Base-by-base conservation (phyloP, 2,113 vertebrate species). In the human (Homo sapiens) region DNA sequence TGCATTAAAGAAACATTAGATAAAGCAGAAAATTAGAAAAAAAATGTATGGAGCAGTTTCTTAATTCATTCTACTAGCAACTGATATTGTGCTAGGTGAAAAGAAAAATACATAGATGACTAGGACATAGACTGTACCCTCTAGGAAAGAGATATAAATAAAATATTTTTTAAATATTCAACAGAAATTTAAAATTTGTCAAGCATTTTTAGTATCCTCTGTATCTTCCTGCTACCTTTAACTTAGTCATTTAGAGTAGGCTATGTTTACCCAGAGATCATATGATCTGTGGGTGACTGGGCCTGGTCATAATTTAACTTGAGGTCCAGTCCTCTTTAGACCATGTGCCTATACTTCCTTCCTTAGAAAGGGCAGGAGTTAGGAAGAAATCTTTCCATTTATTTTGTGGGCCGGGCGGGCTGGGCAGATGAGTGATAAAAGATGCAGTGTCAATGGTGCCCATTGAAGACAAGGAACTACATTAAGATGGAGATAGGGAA, bases 311-410 rank as follows among this genome's bases (percentile, higher is more conserved):
- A 45, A 90, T 89, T 97, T 78, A 97, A 75, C 64, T 75, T 68
- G 40, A 94, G 48, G 22, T 91, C 17, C 14, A 85, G 32, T 61
- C 68, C 27, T 94, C 61, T 86, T 86, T 89, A 93, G n/a, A 81
- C 4, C 2, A 5, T 8, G 18, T 52, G 90, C 84, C 59, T 92
- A 59, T 16, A 78, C 12, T 82, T 96, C 32, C 57, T 97, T 89
- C 61, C 70, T 90, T 78, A 75, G 80, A 94, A 73, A 95, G 61
- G 50, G 25, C 12, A 70, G 64, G 23, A 94, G 30, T 68, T 80
- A 88, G 80, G 89, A 95, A 95, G 22, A 94, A 95, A 79, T 90
- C 22, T n/a, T 96, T 78, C 85, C n/a, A n/a, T 57, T 91, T 93
- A n/a, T 86, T 93, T 64, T 38, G n/a, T 48, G 32, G 17, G 12